Percentiles rank a stretch among this genome's conserved stretches.
These are phyloP conservation scores for Paraescarpia echinospica DNA, from an alignment of 1,140 invertebrate genomes.

Conservation along the genomic window DNA sequence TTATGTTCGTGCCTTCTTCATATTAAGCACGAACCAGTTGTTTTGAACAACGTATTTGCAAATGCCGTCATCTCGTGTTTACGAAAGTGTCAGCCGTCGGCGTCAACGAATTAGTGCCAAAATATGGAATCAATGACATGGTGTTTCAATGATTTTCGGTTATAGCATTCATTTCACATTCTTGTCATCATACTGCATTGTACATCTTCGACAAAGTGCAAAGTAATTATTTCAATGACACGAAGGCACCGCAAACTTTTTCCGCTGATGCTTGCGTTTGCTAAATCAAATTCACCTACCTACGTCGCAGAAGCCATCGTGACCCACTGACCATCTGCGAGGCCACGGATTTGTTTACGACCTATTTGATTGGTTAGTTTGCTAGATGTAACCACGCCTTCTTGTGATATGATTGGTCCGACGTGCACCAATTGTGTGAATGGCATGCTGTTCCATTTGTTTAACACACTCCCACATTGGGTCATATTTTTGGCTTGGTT, in stretches of 20 bases:
- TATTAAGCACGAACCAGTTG: background rate
- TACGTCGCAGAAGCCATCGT: background rate
- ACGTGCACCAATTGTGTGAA: background rate
- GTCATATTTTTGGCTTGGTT: background rate
- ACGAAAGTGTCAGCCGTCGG: background rate
- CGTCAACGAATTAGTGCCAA: background rate
- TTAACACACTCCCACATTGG: background rate
- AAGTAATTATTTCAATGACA: background rate
- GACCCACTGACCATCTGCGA: conserved; percentile 3
- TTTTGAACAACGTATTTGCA: no score
- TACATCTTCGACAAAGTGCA: background rate
- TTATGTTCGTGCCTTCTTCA: background rate
- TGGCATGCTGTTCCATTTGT: background rate
- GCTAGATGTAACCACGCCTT: background rate
- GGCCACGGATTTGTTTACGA: conserved; percentile 3
- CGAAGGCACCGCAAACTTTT: background rate
- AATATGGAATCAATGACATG: background rate
- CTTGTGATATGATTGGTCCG: background rate
- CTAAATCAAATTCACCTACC: background rate
- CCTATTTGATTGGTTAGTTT: background rate
- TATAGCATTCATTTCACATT: background rate
- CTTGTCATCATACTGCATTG: background rate
- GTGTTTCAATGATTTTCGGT: background rate
- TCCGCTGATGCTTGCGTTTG: background rate
- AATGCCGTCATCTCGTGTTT: background rate